Conservation (phyloP, 2,113 vertebrate species). For the Hippocampus zosterae region DNA sequence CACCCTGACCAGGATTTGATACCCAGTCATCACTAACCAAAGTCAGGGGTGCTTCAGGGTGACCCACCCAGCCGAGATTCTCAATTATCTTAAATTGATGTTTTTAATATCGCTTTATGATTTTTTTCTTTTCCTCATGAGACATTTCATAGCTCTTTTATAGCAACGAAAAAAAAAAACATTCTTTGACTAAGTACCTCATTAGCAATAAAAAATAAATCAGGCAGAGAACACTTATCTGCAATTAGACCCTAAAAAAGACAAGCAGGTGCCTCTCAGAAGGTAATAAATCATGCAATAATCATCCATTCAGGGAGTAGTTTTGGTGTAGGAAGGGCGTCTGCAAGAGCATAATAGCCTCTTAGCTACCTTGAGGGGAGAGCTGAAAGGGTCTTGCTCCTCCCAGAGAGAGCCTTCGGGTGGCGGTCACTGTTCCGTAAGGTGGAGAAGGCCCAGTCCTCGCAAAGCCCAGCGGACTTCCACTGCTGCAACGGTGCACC, state of each 20-base stretch:
- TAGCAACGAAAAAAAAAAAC: neutral
- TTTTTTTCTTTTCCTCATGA: neutral
- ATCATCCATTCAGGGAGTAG: neutral
- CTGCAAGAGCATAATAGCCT: neutral
- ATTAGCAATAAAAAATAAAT: neutral
- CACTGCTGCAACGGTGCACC: slow-evolving; percentile 80
- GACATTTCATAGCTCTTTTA: neutral
- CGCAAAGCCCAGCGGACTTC: slow-evolving; percentile 75
- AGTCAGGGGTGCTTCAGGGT: too few species aligned
- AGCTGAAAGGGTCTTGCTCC: slow-evolving; percentile 81
- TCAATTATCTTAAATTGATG: neutral
- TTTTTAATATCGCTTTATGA: neutral
- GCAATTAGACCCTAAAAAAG: neutral
- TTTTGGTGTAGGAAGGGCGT: neutral
- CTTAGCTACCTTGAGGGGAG: slow-evolving; percentile 84
- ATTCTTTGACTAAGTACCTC: neutral
- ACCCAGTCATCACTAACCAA: too few species aligned
- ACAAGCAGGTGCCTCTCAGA: neutral
- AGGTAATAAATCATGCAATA: neutral
- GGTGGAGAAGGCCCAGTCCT: slow-evolving; percentile 81
- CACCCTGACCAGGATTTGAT: too few species aligned
- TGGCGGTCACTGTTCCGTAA: slow-evolving; percentile 64
- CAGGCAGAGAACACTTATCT: neutral
- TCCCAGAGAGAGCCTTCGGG: slow-evolving; percentile 81
- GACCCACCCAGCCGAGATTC: too few species aligned